phyloP scores from a whole-genome alignment of 2,113 vertebrate species.

The Theropithecus gelada region DNA sequence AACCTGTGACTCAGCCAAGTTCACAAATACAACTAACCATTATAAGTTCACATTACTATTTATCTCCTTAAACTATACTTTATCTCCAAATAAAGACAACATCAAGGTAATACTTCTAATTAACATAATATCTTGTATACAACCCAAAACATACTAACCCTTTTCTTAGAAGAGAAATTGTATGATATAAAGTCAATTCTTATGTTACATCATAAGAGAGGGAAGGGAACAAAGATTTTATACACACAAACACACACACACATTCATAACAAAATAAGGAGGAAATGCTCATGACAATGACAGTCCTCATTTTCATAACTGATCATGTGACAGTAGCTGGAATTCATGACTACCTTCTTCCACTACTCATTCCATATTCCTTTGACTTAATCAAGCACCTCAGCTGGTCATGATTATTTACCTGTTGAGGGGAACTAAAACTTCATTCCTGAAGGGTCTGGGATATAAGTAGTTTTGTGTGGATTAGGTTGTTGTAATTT shows the following conservation, averaged over 20 bases:
- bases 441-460: neutral
- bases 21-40: neutral
- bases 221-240: neutral
- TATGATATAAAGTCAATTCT: neutral
- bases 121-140: neutral
- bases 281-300: neutral
- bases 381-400: neutral
- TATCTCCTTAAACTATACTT: neutral
- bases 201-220: neutral
- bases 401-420: neutral
- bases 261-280: neutral
- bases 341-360: neutral
- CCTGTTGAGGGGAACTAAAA: neutral
- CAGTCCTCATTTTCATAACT: neutral
- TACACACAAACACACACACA: neutral
- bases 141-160: neutral
- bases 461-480: neutral
- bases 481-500: neutral
- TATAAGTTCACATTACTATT: neutral
- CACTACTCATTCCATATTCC: neutral
- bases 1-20: neutral
- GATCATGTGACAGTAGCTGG: neutral
- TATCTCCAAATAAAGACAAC: neutral
- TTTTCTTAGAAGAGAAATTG: neutral
- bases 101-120: neutral